Evolutionary conservation across 2,888 invertebrate genomes (phyloP).

Genomic region (Heliconius ismenius): DNA sequence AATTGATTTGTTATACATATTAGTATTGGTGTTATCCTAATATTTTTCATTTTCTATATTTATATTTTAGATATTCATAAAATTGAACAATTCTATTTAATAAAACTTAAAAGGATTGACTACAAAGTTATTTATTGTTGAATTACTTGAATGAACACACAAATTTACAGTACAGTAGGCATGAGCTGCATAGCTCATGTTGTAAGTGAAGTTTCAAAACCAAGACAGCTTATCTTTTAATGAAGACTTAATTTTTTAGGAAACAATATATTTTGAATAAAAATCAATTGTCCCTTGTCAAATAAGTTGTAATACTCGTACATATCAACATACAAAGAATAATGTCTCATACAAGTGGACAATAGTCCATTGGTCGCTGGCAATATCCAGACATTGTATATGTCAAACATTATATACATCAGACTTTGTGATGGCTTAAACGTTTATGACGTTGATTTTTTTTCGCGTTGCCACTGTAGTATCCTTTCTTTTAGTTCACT

Average conservation of each 20-base stretch:
- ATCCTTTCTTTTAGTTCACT: slow-evolving; percentile 93
- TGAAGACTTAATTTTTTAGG: background rate
- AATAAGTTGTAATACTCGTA: slow-evolving; percentile 16
- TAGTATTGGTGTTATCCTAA: slow-evolving; percentile 5
- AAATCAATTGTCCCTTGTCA: slow-evolving; percentile 9
- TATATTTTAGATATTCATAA: background rate
- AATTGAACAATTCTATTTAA: slow-evolving; percentile 6
- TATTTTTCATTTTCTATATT: background rate
- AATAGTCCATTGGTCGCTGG: slow-evolving; percentile 70
- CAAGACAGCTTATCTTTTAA: slow-evolving; percentile 1
- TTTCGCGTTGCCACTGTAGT: slow-evolving; percentile 92
- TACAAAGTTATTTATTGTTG: background rate
- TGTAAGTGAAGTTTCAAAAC: background rate
- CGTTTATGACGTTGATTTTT: slow-evolving; percentile 78
- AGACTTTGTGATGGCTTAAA: slow-evolving; percentile 69
- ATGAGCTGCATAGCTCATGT: background rate
- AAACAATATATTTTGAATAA: slow-evolving; percentile 8
- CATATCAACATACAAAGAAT: slow-evolving; percentile 21
- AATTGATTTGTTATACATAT: background rate
- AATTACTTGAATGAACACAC: background rate
- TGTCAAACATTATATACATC: slow-evolving; percentile 75
- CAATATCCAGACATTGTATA: slow-evolving; percentile 63
- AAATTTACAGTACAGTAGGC: slow-evolving; percentile 13
- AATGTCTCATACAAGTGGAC: slow-evolving; percentile 73
- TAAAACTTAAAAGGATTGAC: slow-evolving; percentile 4